These are phyloP conservation scores for Lasioglossum albipes DNA, from an alignment of 1,140 invertebrate species.

Conservation along the genomic window DNA sequence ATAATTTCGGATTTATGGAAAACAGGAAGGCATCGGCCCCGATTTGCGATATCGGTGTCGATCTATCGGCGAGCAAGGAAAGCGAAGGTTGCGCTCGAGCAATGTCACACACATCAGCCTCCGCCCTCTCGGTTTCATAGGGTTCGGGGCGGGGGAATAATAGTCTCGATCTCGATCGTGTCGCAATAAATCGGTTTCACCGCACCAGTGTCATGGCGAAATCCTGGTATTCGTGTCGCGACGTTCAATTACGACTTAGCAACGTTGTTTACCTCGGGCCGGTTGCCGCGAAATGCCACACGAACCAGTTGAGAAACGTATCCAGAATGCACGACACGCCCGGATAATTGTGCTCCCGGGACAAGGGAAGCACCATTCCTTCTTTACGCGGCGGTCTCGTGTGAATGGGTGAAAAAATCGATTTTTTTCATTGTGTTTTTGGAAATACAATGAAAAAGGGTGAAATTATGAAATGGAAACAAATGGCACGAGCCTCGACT, in stretches of 20 bases:
- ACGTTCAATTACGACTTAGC: conserved; percentile 35
- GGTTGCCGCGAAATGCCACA: not conserved
- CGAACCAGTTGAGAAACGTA: conserved; percentile 9
- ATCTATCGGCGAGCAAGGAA: not conserved
- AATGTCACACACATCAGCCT: not conserved
- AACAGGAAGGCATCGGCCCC: not conserved
- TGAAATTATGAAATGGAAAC: too few species aligned
- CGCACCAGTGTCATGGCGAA: conserved; percentile 52
- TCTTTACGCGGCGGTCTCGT: not conserved
- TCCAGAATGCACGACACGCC: not conserved
- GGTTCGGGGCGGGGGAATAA: not conserved
- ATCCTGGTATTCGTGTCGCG: conserved; percentile 45
- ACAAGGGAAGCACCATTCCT: not conserved
- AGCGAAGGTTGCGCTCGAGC: not conserved
- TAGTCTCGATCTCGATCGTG: conserved; percentile 25
- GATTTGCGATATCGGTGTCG: not conserved
- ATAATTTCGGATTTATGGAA: not conserved
- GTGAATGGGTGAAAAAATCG: too few species aligned
- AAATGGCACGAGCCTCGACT: too few species aligned
- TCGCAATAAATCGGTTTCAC: conserved; percentile 46
- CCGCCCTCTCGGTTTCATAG: not conserved
- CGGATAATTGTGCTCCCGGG: conserved; percentile 1
- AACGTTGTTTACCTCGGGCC: conserved; percentile 35
- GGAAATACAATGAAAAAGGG: too few species aligned
- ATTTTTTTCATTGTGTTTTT: too few species aligned